Evolutionary conservation across 2,888 invertebrate species (phyloP).

Genomic region (Phragmatobia fuliginosa): DNA sequence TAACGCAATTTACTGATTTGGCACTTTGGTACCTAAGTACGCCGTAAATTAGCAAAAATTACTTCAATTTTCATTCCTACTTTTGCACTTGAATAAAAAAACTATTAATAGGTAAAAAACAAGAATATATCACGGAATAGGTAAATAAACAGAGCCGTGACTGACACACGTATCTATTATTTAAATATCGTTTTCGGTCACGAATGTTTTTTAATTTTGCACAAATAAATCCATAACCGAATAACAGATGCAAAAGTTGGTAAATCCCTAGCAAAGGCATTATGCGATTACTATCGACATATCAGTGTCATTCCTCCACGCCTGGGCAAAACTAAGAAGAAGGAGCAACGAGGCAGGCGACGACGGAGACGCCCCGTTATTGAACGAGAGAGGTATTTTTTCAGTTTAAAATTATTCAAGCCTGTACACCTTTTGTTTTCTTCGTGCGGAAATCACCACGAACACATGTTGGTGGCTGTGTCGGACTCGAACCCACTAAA

Average conservation of each 20-base stretch:
- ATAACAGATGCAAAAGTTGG: conserved; percentile 73
- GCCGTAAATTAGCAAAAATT: too few relatives aligned
- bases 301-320: conserved; percentile 85
- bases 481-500: too few relatives aligned
- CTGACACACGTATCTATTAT: too few relatives aligned
- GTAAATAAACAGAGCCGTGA: too few relatives aligned
- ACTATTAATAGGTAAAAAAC: too few relatives aligned
- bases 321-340: conserved; percentile 69
- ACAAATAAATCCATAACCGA: conserved; percentile 4
- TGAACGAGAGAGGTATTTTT: conserved; percentile 70
- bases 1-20: neutral
- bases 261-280: conserved; percentile 82
- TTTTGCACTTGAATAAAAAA: too few relatives aligned
- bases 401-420: neutral
- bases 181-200: neutral
- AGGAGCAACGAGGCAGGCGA: conserved; percentile 68
- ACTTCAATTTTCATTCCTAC: too few relatives aligned
- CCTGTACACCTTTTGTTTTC: too few relatives aligned
- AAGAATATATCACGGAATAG: too few relatives aligned
- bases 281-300: conserved; percentile 87
- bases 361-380: conserved; percentile 68
- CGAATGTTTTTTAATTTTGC: neutral
- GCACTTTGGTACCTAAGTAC: neutral
- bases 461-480: too few relatives aligned
- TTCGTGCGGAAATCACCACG: too few relatives aligned